Conservation (phyloP, 1,140 invertebrate species). For the Eurosta solidaginis region DNA sequence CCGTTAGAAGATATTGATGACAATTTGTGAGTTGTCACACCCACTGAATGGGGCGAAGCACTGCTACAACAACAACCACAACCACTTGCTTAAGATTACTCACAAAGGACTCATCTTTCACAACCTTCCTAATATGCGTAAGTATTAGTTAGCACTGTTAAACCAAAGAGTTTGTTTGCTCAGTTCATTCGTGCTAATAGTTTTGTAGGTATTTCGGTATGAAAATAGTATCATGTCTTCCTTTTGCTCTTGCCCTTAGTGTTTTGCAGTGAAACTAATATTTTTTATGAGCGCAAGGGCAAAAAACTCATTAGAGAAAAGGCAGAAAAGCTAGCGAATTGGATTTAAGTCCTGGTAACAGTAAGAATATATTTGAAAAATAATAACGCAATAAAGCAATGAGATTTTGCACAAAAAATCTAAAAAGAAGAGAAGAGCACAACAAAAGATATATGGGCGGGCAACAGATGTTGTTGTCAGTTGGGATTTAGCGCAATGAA, state of each 20-base stretch:
- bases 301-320: neutral
- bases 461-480: conserved; percentile 25
- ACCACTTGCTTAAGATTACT: too few relatives aligned
- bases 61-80: too few relatives aligned
- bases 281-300: neutral
- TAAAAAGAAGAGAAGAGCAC: neutral
- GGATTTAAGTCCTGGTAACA: neutral
- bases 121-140: too few relatives aligned
- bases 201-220: neutral
- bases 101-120: too few relatives aligned
- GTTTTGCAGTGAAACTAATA: neutral
- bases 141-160: too few relatives aligned
- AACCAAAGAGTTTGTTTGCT: too few relatives aligned
- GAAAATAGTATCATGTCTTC: neutral
- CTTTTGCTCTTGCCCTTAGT: neutral
- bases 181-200: too few relatives aligned
- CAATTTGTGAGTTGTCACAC: too few relatives aligned
- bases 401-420: neutral
- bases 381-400: neutral
- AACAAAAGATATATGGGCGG: neutral
- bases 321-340: neutral
- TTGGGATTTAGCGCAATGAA: conserved; percentile 4
- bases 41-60: too few relatives aligned
- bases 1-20: too few relatives aligned
- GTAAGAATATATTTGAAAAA: conserved; percentile 5